Conservation (phyloP, 2,888 invertebrate genomes). For the Synanthedon formicaeformis region DNA sequence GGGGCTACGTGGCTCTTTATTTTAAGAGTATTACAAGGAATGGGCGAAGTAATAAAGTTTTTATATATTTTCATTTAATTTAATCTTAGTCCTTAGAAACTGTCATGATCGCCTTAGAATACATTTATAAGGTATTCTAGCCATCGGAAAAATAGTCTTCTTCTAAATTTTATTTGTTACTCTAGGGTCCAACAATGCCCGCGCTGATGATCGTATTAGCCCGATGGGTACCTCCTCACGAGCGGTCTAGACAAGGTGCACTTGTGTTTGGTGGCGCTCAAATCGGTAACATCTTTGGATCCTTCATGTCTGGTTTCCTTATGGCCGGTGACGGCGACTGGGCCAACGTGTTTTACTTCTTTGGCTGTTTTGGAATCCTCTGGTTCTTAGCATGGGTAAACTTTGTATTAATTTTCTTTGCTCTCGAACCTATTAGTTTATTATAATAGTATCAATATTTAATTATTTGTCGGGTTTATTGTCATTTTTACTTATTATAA, state of each 20-base stretch:
- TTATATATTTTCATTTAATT: too few species aligned
- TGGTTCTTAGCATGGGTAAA: slow-evolving; percentile 68
- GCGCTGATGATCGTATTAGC: slow-evolving; percentile 74
- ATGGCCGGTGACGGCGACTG: slow-evolving; percentile 66
- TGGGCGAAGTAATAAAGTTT: slow-evolving; percentile 75
- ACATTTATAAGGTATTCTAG: too few species aligned
- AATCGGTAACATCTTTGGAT: slow-evolving; percentile 69
- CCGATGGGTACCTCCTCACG: slow-evolving; percentile 72
- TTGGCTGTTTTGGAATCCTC: slow-evolving; percentile 67
- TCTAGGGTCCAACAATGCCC: slow-evolving; percentile 80
- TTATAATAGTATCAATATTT: too few species aligned
- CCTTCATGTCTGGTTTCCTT: slow-evolving; percentile 67
- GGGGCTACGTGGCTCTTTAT: slow-evolving; percentile 70
- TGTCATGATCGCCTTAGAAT: too few species aligned
- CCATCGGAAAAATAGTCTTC: too few species aligned
- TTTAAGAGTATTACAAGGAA: slow-evolving; percentile 77
- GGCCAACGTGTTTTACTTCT: slow-evolving; percentile 73
- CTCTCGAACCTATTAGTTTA: too few species aligned
- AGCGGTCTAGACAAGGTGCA: slow-evolving; percentile 71
- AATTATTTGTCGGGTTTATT: too few species aligned
- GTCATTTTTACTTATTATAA: too few species aligned
- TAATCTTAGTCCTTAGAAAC: too few species aligned
- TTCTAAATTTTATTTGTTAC: slow-evolving; percentile 5
- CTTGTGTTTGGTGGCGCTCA: slow-evolving; percentile 73
- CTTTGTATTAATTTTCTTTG: background rate